Conservation (phyloP, 2,113 vertebrate genomes). For the Turdus rufiventris region DNA sequence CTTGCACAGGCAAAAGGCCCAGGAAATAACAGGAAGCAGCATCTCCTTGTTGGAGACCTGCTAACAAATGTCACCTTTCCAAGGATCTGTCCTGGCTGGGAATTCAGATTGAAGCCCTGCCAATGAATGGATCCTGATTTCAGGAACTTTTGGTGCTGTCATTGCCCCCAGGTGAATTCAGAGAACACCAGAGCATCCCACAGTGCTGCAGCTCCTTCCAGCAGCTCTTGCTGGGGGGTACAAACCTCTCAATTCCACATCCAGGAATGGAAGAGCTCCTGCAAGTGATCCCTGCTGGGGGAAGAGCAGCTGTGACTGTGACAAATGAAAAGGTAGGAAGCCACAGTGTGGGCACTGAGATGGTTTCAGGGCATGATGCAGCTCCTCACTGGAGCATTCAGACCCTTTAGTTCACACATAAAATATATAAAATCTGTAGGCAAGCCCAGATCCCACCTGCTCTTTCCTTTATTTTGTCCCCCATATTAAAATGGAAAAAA, state of each 20-base stretch:
- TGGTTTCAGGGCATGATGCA: not conserved
- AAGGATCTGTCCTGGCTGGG: accelerated
- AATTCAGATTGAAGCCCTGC: not conserved
- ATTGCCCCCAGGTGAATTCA: not conserved
- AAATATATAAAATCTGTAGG: not conserved
- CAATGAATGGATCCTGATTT: not conserved
- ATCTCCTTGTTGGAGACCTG: not conserved
- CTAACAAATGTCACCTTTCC: not conserved
- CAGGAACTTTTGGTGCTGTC: not conserved
- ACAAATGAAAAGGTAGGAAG: not conserved
- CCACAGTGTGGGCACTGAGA: accelerated
- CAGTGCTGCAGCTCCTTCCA: not conserved
- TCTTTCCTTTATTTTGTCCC: not conserved
- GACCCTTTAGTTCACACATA: not conserved
- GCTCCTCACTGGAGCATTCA: not conserved
- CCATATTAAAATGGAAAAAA: not conserved
- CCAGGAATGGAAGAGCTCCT: not conserved
- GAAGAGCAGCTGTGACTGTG: not conserved
- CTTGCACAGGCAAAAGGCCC: not conserved
- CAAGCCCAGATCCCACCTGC: not conserved
- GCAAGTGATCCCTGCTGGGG: not conserved
- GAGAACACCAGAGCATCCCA: not conserved
- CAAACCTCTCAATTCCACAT: not conserved
- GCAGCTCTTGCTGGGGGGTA: not conserved
- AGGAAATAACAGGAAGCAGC: not conserved